Percentiles rank a stretch among this genome's conserved stretches.
Evolutionary conservation across 1,140 invertebrate genomes (phyloP).

Genomic region (Aphaenogaster floridana): DNA sequence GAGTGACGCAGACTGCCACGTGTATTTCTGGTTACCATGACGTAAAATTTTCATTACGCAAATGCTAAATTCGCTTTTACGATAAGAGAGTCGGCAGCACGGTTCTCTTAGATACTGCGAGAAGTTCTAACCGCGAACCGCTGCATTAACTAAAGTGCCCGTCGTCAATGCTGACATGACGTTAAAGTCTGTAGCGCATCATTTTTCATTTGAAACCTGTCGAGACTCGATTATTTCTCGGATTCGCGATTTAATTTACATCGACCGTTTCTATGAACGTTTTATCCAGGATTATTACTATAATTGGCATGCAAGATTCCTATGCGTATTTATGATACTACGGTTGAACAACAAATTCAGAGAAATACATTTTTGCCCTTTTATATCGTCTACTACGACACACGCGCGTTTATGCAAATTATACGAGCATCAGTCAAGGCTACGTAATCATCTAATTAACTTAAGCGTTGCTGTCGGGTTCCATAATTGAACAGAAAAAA

Average conservation of each 20-base stretch:
- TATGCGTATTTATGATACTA: not conserved
- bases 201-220: conserved; percentile 27
- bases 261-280: conserved; percentile 16
- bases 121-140: conserved; percentile 75
- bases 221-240: conserved; percentile 1
- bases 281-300: conserved; percentile 7
- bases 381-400: not conserved
- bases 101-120: conserved; percentile 18
- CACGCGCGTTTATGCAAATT: conserved; percentile 17
- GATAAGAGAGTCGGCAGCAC: not conserved
- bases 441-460: conserved; percentile 3
- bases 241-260: conserved; percentile 29
- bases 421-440: conserved; percentile 20
- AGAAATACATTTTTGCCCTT: not conserved
- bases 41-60: conserved; percentile 16
- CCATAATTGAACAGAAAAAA: conserved; percentile 9
- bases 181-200: conserved; percentile 14
- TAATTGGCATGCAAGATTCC: conserved; percentile 7
- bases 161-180: conserved; percentile 48
- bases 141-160: conserved; percentile 79
- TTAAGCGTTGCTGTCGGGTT: not conserved
- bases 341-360: conserved; percentile 10
- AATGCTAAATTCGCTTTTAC: not conserved
- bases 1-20: not conserved
- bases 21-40: not conserved